Conservation (phyloP, 1,140 invertebrate species). For the Halyomorpha halys region DNA sequence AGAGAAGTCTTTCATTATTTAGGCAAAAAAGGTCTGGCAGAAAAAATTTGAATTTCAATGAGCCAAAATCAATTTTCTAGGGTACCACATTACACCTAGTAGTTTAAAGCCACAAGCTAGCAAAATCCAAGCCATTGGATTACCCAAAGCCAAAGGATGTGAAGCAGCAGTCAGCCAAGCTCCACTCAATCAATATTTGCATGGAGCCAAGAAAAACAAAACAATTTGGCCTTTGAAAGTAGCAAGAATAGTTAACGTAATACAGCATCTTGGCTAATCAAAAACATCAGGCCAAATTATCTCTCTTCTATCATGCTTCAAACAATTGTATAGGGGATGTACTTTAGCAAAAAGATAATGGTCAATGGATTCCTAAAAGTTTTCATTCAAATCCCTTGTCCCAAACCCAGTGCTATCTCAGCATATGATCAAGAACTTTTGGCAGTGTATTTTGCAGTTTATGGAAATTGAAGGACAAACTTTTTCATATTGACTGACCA, state of each 20-base stretch:
- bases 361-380: neutral
- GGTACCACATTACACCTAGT: too few relatives aligned
- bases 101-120: too few relatives aligned
- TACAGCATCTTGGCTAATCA: neutral
- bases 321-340: neutral
- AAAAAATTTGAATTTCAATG: too few relatives aligned
- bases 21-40: too few relatives aligned
- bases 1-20: too few relatives aligned
- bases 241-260: neutral
- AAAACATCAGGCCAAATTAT: neutral
- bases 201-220: neutral
- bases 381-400: neutral
- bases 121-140: too few relatives aligned
- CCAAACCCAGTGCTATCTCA: neutral
- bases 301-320: neutral
- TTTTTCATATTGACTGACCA: too few relatives aligned
- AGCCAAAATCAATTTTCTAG: too few relatives aligned
- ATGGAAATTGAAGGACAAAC: neutral
- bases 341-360: neutral
- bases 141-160: too few relatives aligned
- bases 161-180: too few relatives aligned
- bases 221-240: neutral
- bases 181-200: too few relatives aligned
- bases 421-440: constrained; percentile 6
- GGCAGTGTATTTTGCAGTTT: neutral